Conservation (phyloP, 2,888 invertebrate genomes). For the Harpalus rubripes region DNA sequence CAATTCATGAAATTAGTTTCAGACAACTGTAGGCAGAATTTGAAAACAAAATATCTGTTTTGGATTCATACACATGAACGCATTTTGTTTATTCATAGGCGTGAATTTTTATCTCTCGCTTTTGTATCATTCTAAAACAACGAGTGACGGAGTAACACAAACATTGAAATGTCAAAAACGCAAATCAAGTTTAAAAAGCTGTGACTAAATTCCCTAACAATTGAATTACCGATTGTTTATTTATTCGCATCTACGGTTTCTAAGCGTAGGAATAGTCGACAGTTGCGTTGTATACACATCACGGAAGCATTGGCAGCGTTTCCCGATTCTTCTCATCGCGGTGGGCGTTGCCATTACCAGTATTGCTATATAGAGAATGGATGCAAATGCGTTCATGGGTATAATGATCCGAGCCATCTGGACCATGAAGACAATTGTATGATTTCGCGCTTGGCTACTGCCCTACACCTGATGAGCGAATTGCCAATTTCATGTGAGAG, state of each 20-base stretch:
- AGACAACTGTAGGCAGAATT: too few species aligned
- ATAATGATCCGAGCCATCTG: conserved; percentile 45
- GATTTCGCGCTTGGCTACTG: conserved; percentile 43
- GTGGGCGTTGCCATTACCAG: neutral
- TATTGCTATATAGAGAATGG: neutral
- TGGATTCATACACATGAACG: too few species aligned
- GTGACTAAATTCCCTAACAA: conserved; percentile 10
- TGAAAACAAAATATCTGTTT: too few species aligned
- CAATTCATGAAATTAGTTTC: too few species aligned
- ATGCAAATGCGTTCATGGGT: conserved; percentile 25
- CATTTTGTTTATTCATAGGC: too few species aligned
- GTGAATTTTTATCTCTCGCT: too few species aligned
- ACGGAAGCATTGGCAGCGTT: conserved; percentile 4
- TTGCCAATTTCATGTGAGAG: neutral
- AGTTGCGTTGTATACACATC: conserved; percentile 2
- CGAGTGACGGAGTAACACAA: too few species aligned
- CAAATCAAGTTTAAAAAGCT: neutral
- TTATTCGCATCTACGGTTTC: conserved; percentile 12
- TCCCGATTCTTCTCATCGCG: conserved; percentile 31
- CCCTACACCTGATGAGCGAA: neutral
- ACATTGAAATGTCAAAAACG: too few species aligned
- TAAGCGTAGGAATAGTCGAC: neutral
- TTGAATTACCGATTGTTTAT: conserved; percentile 27
- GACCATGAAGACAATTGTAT: conserved; percentile 53
- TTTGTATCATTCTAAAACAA: too few species aligned